Conservation (phyloP, 2,113 vertebrate genomes). For the Ochotona princeps region DNA sequence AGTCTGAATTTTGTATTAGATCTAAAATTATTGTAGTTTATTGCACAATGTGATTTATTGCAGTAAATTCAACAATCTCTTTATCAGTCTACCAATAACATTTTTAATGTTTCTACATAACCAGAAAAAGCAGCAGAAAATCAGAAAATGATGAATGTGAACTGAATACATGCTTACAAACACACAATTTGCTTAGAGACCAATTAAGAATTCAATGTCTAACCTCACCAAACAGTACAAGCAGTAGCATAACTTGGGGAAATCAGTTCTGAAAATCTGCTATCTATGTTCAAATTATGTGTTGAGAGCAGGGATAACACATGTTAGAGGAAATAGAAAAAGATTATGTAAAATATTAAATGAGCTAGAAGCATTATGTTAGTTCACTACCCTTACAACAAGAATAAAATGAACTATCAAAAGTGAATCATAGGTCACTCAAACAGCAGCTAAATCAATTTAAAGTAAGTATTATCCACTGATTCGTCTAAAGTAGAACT, state of each 20-base stretch:
- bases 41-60: neutral
- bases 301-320: neutral
- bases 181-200: neutral
- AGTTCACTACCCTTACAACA: neutral
- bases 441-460: neutral
- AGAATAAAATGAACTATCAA: neutral
- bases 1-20: neutral
- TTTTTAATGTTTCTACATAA: neutral
- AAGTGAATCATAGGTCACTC: neutral
- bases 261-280: neutral
- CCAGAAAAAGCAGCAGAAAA: neutral
- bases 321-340: neutral
- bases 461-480: neutral
- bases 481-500: neutral
- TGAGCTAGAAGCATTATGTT: neutral
- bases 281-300: neutral
- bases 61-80: neutral
- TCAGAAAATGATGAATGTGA: constrained; percentile 2
- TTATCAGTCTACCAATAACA: neutral
- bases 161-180: neutral
- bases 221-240: neutral
- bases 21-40: neutral
- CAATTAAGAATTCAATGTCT: neutral
- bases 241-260: neutral
- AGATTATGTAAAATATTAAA: neutral